phyloP scores from a whole-genome alignment of 1,140 invertebrate species.

The Temnothorax longispinosus region DNA sequence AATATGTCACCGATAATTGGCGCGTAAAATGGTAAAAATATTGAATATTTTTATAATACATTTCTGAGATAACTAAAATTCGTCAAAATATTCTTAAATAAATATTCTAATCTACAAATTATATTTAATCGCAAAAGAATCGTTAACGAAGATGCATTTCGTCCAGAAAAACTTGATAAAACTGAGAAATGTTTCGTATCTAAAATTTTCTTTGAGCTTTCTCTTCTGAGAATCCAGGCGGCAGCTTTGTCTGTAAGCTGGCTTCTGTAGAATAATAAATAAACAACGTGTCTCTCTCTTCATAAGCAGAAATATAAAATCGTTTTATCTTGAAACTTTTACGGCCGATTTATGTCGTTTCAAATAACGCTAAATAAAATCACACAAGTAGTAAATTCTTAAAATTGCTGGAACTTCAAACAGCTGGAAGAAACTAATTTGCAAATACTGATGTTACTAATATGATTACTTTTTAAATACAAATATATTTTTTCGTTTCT shows the following conservation, averaged over 20 bases:
- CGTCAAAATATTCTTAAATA: background rate
- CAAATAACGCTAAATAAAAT: conserved; percentile 36
- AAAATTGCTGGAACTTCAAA: background rate
- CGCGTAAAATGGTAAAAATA: background rate
- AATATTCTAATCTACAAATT: background rate
- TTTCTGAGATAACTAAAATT: background rate
- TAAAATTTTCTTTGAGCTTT: conserved; percentile 32
- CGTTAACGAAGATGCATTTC: background rate
- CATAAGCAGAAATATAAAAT: conserved; percentile 32
- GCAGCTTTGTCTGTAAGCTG: conserved; percentile 23
- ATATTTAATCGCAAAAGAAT: background rate
- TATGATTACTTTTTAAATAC: conserved; percentile 1
- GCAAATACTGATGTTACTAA: background rate
- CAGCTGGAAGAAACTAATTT: too few relatives aligned
- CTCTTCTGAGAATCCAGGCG: conserved; percentile 24
- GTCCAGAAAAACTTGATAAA: conserved; percentile 35
- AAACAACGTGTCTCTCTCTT: conserved; percentile 5
- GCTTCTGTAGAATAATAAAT: conserved; percentile 38
- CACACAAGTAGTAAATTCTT: background rate
- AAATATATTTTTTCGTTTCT: background rate
- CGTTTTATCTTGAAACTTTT: conserved; percentile 40
- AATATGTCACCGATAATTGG: background rate
- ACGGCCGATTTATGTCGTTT: conserved; percentile 7
- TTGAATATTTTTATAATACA: background rate
- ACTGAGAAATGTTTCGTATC: conserved; percentile 8